Percentiles rank a stretch among this genome's conserved stretches.
Conservation (phyloP, 2,888 invertebrate genomes). For the Drosophila suboccidentalis region DNA sequence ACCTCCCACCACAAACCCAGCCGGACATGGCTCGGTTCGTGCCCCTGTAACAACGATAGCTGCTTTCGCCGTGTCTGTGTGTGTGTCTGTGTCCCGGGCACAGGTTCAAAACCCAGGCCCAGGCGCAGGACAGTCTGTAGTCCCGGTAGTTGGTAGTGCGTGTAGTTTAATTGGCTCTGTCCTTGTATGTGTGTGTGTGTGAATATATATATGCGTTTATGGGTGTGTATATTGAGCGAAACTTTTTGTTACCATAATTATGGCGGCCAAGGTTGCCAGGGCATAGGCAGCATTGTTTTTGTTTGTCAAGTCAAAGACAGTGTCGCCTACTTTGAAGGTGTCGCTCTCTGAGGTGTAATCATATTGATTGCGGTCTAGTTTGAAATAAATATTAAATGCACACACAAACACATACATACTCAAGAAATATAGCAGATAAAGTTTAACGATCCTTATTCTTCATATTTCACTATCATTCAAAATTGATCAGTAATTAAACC, state of each 20-base stretch:
- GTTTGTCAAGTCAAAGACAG: constrained; percentile 48
- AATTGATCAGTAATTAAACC: background rate
- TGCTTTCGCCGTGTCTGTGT: constrained; percentile 23
- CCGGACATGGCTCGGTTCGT: constrained; percentile 43
- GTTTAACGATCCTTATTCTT: background rate
- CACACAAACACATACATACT: background rate
- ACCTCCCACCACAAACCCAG: background rate
- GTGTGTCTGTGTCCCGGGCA: constrained; percentile 37
- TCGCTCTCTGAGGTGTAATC: constrained; percentile 53
- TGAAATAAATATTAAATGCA: background rate
- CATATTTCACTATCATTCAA: background rate
- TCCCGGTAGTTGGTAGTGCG: constrained; percentile 57
- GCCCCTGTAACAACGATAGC: constrained; percentile 49
- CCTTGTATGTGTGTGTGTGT: constrained; percentile 41
- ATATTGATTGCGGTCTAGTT: constrained; percentile 43
- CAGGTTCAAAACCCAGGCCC: constrained; percentile 26
- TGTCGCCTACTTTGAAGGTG: constrained; percentile 37
- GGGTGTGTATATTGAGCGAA: constrained; percentile 70
- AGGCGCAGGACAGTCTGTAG: constrained; percentile 31
- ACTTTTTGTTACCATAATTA: constrained; percentile 81
- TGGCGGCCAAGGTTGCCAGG: constrained; percentile 74
- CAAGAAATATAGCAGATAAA: background rate
- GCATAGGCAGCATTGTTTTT: constrained; percentile 44
- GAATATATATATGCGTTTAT: constrained; percentile 40
- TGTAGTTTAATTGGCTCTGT: constrained; percentile 76